Base-by-base conservation (phyloP, 1,140 invertebrate species). In the Drosophila parabipectinata region DNA sequence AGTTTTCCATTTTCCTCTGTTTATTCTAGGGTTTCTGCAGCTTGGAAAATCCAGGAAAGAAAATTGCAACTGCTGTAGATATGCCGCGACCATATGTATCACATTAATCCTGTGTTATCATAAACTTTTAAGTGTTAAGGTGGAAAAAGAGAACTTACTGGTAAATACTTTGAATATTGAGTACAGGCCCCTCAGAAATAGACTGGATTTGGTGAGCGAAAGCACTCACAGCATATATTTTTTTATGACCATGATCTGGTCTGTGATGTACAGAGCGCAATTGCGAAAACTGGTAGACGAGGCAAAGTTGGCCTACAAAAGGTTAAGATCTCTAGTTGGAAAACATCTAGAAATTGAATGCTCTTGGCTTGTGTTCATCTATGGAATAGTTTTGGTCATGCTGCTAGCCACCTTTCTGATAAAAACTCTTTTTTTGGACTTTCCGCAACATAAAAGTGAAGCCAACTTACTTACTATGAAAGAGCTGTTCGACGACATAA, bases 281-380 rank as follows among this genome's bases (percentile, higher is more conserved):
- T 41, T 83, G 0, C 79, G 55, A 51, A 34, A 34, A 7, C 8
- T 79, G 9, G 14, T 83, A 6, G 47, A 77, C 26, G 54, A 77
- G 8, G 59, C 67, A 0, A 76, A 84, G 39, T 15, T 41, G 28
- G n/a, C 30, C 3, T 62, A 62, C 10, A 61, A 52, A 2, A 30
- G 68, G 18, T 7, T 83, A 4, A 58, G 9, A 6, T 15, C 15
- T 0, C 15, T 57, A 1, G 15, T 71, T 18, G 59, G 57, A 2
- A 24, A 63, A 2, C 57, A 50, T 18, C n/a, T 83, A 0, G n/a
- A 3, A 0, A n/a, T 71, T 12, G 7, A 71, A 5, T 83, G 60
- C 15, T 63, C 64, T 3, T 47, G 41, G 32, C n/a, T 14, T 6
- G 6, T 72, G 5, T 30, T 58, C 0, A 4, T 10, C 0, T 45